Evolutionary conservation across 2,888 invertebrate genomes (phyloP).

Genomic region (Nyleta sp.): DNA sequence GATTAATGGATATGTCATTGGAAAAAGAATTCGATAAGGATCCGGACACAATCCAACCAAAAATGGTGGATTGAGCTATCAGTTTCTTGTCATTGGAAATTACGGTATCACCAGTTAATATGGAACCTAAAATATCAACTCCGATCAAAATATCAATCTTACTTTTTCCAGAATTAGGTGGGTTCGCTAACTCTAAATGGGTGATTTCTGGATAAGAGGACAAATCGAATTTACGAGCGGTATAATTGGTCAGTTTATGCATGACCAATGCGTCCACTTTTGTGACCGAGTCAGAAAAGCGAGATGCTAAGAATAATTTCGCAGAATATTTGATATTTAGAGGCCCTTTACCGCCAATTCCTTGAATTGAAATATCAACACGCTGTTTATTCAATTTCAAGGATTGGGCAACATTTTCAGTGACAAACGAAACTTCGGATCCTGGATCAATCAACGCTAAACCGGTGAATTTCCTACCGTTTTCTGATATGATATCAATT

Average conservation of each 20-base stretch:
- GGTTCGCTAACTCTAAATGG: neutral
- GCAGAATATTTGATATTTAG: too few relatives aligned
- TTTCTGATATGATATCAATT: neutral
- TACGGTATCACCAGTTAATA: neutral
- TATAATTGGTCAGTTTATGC: neutral
- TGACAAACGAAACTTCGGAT: neutral
- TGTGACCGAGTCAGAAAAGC: too few relatives aligned
- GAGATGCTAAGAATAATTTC: too few relatives aligned
- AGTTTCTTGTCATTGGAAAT: neutral
- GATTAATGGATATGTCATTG: neutral
- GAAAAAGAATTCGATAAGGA: neutral
- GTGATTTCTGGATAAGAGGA: neutral
- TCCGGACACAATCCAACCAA: conserved; percentile 4
- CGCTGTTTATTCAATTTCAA: neutral
- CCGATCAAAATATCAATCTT: neutral
- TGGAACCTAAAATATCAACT: neutral
- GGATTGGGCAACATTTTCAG: neutral
- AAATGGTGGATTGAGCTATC: conserved; percentile 1
- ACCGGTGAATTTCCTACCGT: neutral
- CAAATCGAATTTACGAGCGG: neutral
- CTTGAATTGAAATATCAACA: neutral
- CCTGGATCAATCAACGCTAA: neutral
- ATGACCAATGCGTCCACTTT: neutral
- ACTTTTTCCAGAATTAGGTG: neutral
- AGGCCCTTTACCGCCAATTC: neutral